Evolutionary conservation across 2,113 vertebrate species (phyloP).

Genomic region (Vidua chalybeata): DNA sequence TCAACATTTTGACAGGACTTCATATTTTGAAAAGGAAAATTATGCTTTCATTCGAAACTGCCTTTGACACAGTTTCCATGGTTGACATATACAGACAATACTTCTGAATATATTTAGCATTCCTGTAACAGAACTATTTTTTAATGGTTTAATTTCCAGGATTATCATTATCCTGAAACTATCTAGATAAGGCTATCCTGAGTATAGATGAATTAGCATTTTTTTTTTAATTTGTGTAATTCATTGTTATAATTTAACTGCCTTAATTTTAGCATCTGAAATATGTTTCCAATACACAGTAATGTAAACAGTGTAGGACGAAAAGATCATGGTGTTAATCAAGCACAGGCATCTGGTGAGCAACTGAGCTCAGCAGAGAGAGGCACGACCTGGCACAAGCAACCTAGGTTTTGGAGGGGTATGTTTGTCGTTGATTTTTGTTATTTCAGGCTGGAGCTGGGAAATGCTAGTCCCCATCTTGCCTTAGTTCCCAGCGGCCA

Average conservation of each 20-base stretch:
- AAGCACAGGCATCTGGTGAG: background rate
- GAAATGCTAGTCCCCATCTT: background rate
- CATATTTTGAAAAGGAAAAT: constrained; percentile 19
- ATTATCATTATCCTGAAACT: background rate
- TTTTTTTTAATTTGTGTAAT: background rate
- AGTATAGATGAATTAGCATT: background rate
- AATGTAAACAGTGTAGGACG: background rate
- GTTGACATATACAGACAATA: background rate
- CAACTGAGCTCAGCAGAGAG: background rate
- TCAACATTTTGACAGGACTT: constrained; percentile 27
- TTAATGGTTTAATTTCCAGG: background rate
- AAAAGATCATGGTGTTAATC: background rate
- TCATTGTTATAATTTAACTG: background rate
- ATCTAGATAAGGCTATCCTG: background rate
- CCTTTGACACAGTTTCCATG: background rate
- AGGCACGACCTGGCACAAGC: fast-evolving
- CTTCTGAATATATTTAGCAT: background rate
- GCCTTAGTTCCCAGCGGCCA: fast-evolving
- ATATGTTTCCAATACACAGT: background rate
- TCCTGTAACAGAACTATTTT: background rate
- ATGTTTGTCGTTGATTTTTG: background rate
- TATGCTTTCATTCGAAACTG: constrained; percentile 8
- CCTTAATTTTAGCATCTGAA: background rate
- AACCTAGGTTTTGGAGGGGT: background rate
- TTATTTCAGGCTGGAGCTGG: background rate